Conservation (phyloP, 2,113 vertebrate genomes). For the Macrotis lagotis region DNA sequence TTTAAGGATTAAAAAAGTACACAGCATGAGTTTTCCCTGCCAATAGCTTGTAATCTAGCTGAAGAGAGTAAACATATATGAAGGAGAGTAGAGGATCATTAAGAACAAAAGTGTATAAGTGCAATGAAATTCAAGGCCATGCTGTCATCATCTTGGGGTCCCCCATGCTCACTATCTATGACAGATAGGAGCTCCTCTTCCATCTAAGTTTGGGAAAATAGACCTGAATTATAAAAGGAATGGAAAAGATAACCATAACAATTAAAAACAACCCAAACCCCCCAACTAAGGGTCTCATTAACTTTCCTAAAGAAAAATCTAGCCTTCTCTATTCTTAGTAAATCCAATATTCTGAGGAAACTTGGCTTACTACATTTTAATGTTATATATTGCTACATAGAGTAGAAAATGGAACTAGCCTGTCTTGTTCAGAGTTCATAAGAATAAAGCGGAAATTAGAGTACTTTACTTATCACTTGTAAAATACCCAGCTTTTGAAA, state of each 20-base stretch:
- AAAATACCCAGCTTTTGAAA: constrained; percentile 54
- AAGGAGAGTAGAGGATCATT: background rate
- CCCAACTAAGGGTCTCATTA: background rate
- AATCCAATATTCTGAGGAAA: background rate
- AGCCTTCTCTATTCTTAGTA: background rate
- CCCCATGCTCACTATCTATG: background rate
- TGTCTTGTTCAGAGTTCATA: constrained; percentile 13
- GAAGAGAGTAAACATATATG: background rate
- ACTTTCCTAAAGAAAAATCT: background rate
- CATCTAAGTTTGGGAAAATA: background rate
- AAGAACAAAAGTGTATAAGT: background rate
- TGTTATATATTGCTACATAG: background rate
- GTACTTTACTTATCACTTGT: constrained; percentile 45
- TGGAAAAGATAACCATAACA: background rate
- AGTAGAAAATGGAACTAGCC: background rate
- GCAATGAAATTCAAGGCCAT: background rate
- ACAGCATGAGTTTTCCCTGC: background rate
- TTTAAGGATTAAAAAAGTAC: background rate
- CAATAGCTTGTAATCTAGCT: background rate
- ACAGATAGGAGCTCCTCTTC: background rate
- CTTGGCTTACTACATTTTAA: background rate
- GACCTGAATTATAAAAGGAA: background rate
- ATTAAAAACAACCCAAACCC: background rate
- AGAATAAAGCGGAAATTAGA: constrained; percentile 27
- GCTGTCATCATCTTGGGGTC: background rate